These are phyloP conservation scores for Trachelus stipa DNA, from an alignment of 2,888 invertebrate species.

Conservation along the genomic window DNA sequence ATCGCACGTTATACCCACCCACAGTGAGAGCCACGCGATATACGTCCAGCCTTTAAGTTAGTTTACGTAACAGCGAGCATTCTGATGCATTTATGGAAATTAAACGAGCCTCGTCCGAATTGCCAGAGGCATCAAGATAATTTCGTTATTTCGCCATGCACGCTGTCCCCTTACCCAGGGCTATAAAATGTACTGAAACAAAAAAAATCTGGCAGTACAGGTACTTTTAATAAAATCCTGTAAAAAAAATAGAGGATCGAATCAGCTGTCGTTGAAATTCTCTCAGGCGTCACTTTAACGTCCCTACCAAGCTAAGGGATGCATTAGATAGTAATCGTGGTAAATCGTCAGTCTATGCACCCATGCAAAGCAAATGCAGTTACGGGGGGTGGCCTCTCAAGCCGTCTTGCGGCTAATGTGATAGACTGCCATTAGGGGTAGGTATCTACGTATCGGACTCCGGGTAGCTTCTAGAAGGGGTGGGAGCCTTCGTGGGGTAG, in stretches of 20 bases:
- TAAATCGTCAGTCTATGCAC: conserved; percentile 45
- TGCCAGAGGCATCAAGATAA: conserved; percentile 47
- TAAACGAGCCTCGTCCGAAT: conserved; percentile 47
- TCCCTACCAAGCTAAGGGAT: not conserved
- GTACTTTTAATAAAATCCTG: not conserved
- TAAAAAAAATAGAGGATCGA: not conserved
- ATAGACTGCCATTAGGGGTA: conserved; percentile 56
- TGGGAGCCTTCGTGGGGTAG: not conserved
- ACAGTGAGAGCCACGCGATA: conserved; percentile 18
- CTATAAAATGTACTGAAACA: not conserved
- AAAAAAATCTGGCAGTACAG: not conserved
- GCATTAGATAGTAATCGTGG: conserved; percentile 22
- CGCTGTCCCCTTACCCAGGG: not conserved
- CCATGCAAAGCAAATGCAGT: conserved; percentile 48
- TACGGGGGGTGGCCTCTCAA: conserved; percentile 45
- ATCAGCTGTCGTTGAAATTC: not conserved
- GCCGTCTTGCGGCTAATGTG: conserved; percentile 56
- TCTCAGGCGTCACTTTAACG: not conserved
- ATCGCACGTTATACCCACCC: conserved; percentile 40
- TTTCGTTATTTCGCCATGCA: conserved; percentile 36
- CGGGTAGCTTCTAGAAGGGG: not conserved
- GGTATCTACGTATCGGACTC: conserved; percentile 15
- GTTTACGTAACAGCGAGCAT: conserved; percentile 44
- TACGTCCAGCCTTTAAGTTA: conserved; percentile 43
- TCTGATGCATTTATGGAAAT: conserved; percentile 60